A percentile compares a stretch with the other conserved stretches of the same genome.
These are phyloP conservation scores for Hydrozoanthus tunicans DNA, from an alignment of 64 coral and sea anemone species.

Conservation along the genomic window DNA sequence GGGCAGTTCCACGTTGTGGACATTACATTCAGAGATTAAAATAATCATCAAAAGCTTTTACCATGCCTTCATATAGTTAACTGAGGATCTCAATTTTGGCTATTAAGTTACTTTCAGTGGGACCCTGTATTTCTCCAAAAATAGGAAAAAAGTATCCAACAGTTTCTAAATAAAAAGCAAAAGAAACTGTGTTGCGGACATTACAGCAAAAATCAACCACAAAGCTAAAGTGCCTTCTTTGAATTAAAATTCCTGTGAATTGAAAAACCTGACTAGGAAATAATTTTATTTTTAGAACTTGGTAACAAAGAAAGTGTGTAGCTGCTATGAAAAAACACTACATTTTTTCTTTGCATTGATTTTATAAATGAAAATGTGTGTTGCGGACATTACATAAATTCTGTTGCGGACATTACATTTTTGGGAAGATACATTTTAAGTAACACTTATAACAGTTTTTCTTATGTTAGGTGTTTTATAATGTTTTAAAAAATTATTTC, in stretches of 20 bases:
- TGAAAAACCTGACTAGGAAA: conserved; percentile 26
- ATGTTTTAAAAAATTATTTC: conserved; percentile 13
- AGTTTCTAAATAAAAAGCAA: background rate
- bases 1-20: too few species aligned
- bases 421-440: conserved; percentile 22
- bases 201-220: background rate
- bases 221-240: background rate
- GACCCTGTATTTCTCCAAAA: too few species aligned
- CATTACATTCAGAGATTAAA: too few species aligned
- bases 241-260: background rate
- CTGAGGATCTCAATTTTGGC: too few species aligned
- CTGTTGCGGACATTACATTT: conserved; percentile 28
- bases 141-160: background rate
- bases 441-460: conserved; percentile 22
- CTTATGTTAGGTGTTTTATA: conserved; percentile 22
- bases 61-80: too few species aligned
- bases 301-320: conserved; percentile 21
- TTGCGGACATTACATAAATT: conserved; percentile 34
- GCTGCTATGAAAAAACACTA: conserved; percentile 29
- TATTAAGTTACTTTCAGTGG: background rate
- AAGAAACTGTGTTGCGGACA: background rate
- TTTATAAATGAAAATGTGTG: conserved; percentile 21
- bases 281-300: conserved; percentile 18
- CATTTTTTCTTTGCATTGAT: conserved; percentile 28
- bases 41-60: too few species aligned